Base-by-base conservation (phyloP, 2,888 invertebrate genomes). In the Hoplodrina ambigua region DNA sequence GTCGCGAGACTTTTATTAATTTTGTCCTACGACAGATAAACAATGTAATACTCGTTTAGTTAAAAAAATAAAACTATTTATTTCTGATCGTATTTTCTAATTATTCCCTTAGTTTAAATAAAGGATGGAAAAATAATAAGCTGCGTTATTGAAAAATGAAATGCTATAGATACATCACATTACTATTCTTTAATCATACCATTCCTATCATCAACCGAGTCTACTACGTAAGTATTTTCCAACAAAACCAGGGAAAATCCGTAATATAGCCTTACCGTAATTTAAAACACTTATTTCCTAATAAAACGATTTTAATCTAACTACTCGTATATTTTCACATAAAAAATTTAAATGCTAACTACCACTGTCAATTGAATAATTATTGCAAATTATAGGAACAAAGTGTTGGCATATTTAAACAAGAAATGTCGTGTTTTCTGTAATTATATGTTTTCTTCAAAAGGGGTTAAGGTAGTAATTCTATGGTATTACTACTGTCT, bases 341-440 rank as follows among this genome's bases (percentile, higher is more conserved):
- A n/a, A 67, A 71, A 54, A 25, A 68, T 69, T 61, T 1, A 75
- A 30, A 46, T 56, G 6, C 37, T 59, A 83, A 79, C 56, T 52
- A 52, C 63, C 50, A 44, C 54, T 76, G 62, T 68, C 65, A 69
- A 19, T 68, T 69, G 60, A 19, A 72, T 80, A 82, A 84, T 84
- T 81, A 53, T 55, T 60, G 68, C 20, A 62, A 82, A 77, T 80
- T 61, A 72, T 33, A 13, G 11, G 13, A n/a, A 44, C 25, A 64
- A 56, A 63, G 63, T 58, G 60, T 55, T 64, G 61, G 17, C 60
- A 52, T 77, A 66, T 73, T 37, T 54, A 44, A 68, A 69, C 50
- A 66, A 69, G 60, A 64, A 50, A 52, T 57, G 17, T 53, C 41
- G 19, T 72, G 17, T 68, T 64, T 67, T 72, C 25, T 69, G n/a